A percentile compares a stretch with the other conserved stretches of the same genome.
phyloP scores from a whole-genome alignment of 2,113 vertebrate species.

The Cacatua alba region DNA sequence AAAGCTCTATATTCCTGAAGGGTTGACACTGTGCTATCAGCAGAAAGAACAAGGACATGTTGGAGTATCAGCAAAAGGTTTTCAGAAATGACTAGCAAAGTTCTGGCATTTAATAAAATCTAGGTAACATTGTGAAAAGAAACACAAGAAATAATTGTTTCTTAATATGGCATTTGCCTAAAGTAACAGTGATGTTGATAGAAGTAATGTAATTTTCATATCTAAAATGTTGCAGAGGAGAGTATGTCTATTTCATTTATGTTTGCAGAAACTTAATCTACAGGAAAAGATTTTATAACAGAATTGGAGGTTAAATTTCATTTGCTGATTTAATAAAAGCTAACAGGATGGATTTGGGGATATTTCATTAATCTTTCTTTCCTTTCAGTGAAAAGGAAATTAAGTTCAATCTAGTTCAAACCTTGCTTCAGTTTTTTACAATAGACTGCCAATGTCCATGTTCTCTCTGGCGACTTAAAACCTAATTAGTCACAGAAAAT shows the following conservation, averaged over 20 bases:
- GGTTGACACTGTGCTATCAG: background rate
- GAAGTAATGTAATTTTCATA: constrained; percentile 81
- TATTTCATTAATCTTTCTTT: constrained; percentile 98
- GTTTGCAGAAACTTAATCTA: constrained; percentile 84
- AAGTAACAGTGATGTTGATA: constrained; percentile 71
- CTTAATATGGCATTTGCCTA: constrained; percentile 64
- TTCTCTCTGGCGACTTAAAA: constrained; percentile 86
- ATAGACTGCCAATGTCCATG: constrained; percentile 82
- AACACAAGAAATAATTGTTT: constrained; percentile 51
- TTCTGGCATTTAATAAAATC: background rate
- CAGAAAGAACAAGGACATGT: background rate
- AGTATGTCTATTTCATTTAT: constrained; percentile 73
- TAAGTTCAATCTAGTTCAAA: constrained; percentile 89
- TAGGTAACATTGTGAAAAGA: constrained; percentile 15
- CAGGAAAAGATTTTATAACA: constrained; percentile 81
- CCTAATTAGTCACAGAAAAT: constrained; percentile 91
- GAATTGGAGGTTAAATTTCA: constrained; percentile 89
- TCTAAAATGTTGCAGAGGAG: constrained; percentile 68
- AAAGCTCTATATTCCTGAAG: background rate
- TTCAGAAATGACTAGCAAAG: background rate
- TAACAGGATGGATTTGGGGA: constrained; percentile 98
- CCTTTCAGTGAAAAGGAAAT: constrained; percentile 95
- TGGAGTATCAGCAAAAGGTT: background rate
- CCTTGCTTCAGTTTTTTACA: constrained; percentile 76
- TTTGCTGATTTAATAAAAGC: constrained; percentile 97